A percentile compares a stretch with the other conserved stretches of the same genome.
Conservation (phyloP, 2,797 vertebrate genomes). For the Lemur catta region DNA sequence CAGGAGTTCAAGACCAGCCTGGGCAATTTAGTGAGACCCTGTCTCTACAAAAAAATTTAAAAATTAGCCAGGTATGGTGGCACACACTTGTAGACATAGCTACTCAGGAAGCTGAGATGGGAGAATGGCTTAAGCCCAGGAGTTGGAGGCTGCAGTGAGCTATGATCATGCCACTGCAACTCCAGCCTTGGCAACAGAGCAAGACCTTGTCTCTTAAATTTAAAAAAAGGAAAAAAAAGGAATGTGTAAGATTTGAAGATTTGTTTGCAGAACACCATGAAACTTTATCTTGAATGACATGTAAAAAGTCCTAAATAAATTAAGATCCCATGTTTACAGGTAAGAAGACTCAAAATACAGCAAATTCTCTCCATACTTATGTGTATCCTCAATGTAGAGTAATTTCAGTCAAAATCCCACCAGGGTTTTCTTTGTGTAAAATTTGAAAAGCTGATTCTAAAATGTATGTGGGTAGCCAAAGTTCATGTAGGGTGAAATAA, state of each 20-base stretch:
- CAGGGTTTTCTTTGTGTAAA: background rate
- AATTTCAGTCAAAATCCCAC: conserved; percentile 21
- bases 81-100: background rate
- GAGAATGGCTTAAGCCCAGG: background rate
- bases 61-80: background rate
- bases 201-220: background rate
- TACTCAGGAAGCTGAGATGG: background rate
- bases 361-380: background rate
- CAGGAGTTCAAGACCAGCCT: background rate
- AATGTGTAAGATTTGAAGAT: background rate
- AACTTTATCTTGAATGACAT: background rate
- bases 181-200: background rate
- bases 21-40: background rate
- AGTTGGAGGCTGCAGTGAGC: background rate
- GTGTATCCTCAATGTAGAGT: background rate
- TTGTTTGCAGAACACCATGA: conserved; percentile 3
- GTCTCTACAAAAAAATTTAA: background rate
- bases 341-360: background rate
- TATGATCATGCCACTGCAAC: background rate
- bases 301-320: conserved; percentile 23
- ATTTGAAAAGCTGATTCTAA: background rate
- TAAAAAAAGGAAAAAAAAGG: background rate
- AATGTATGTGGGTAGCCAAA: background rate
- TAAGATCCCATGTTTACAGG: background rate
- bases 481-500: too few relatives aligned